These are phyloP conservation scores for Scaptomyza pallida DNA, from an alignment of 1,140 invertebrate species.

Conservation along the genomic window DNA sequence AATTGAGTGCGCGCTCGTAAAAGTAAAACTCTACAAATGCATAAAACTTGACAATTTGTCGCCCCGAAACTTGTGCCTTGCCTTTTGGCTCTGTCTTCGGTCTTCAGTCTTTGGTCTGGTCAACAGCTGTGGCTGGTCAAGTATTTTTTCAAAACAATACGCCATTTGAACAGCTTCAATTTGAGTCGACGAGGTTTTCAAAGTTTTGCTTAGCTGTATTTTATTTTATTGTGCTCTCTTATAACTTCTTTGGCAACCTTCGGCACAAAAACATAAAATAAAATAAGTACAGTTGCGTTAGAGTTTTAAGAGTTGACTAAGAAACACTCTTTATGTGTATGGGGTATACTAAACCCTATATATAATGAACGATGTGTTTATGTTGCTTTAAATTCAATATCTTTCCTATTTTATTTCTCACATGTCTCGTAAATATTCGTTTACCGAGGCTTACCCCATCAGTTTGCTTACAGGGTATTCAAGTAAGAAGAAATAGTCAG, in stretches of 20 bases:
- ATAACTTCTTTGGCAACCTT: slow-evolving; percentile 51
- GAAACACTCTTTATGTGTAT: neutral
- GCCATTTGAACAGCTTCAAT: slow-evolving; percentile 73
- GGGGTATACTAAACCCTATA: too few relatives aligned
- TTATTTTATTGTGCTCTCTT: neutral
- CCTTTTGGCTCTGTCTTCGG: slow-evolving; percentile 23
- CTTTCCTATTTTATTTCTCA: too few relatives aligned
- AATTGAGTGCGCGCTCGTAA: slow-evolving; percentile 43
- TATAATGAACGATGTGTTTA: too few relatives aligned
- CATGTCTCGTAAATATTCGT: neutral
- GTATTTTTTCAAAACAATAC: slow-evolving; percentile 75
- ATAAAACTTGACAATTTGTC: slow-evolving; percentile 68
- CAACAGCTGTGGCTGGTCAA: slow-evolving; percentile 44
- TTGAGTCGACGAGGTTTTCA: slow-evolving; percentile 62
- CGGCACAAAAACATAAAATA: slow-evolving; percentile 1
- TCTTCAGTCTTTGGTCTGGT: neutral
- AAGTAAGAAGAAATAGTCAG: slow-evolving; percentile 13
- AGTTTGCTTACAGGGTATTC: neutral
- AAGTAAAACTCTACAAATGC: slow-evolving; percentile 48
- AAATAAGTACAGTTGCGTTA: neutral
- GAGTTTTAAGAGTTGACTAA: neutral
- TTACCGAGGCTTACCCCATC: neutral
- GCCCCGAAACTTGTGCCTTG: slow-evolving; percentile 32
- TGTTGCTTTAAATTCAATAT: too few relatives aligned
- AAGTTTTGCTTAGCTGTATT: slow-evolving; percentile 42